These are phyloP conservation scores for Drosophila subpulchrella DNA, from an alignment of 1,140 invertebrate species.

Conservation along the genomic window DNA sequence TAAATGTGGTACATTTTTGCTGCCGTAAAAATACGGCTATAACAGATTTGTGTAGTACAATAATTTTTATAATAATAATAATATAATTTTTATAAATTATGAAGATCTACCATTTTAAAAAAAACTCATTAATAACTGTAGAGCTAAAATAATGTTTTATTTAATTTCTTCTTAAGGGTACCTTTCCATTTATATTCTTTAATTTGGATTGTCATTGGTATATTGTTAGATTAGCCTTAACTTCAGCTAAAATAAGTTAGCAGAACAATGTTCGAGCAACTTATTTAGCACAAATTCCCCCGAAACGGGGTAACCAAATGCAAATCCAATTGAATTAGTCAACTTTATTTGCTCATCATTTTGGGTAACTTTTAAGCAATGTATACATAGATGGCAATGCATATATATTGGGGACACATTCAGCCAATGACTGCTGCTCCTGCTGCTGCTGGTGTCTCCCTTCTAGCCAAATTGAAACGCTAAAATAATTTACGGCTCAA, in stretches of 20 bases:
- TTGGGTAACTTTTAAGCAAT: constrained; percentile 24
- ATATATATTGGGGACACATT: constrained; percentile 27
- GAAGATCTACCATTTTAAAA: too few relatives aligned
- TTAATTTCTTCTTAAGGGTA: too few relatives aligned
- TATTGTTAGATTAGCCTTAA: neutral
- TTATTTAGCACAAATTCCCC: constrained; percentile 6
- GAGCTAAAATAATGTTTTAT: too few relatives aligned
- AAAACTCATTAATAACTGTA: too few relatives aligned
- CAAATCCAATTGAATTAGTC: constrained; percentile 59
- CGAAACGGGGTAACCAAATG: constrained; percentile 17
- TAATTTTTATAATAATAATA: too few relatives aligned
- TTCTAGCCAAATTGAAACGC: constrained; percentile 72
- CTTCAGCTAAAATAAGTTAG: neutral
- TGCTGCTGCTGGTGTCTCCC: constrained; percentile 38
- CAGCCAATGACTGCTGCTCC: constrained; percentile 8
- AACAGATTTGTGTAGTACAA: too few relatives aligned
- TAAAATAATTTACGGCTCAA: constrained; percentile 80
- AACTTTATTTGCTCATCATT: constrained; percentile 56
- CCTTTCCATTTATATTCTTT: too few relatives aligned
- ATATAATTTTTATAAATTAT: too few relatives aligned
- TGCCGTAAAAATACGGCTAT: too few relatives aligned
- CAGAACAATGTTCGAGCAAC: neutral
- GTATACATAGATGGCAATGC: constrained; percentile 1
- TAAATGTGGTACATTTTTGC: neutral
- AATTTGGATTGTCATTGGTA: neutral